Conservation (phyloP, 2,797 vertebrate species). For the Pachyuromys duprasi region DNA sequence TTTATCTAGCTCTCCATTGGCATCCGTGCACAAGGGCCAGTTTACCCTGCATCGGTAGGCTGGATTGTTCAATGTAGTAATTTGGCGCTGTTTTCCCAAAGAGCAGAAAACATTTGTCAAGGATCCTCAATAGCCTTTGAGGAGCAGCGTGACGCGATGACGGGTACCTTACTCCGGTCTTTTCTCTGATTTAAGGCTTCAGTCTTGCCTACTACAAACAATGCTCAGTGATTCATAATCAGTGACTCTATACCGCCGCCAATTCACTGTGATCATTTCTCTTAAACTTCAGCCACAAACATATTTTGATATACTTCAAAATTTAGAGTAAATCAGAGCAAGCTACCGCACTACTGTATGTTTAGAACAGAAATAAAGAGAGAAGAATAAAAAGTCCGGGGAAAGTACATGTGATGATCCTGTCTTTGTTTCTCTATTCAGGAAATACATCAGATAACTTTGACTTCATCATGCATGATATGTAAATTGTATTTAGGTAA, state of each 20-base stretch:
- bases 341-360: neutral
- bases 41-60: neutral
- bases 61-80: neutral
- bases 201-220: neutral
- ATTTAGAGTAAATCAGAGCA: constrained; percentile 28
- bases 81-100: neutral
- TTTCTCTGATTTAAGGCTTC: neutral
- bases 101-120: neutral
- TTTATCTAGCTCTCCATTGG: neutral
- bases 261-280: neutral
- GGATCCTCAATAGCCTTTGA: neutral
- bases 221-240: constrained; percentile 39
- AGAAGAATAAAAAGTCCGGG: neutral
- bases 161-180: neutral
- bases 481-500: neutral
- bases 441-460: neutral
- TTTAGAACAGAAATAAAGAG: constrained; percentile 4
- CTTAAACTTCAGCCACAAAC: constrained; percentile 31
- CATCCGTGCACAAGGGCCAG: neutral
- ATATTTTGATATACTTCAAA: neutral
- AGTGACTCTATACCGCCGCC: neutral
- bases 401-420: neutral
- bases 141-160: neutral
- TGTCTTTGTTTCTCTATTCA: neutral
- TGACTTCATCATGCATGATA: neutral